Conservation (phyloP, 1,140 invertebrate genomes). For the Hypsibius dujardini region DNA sequence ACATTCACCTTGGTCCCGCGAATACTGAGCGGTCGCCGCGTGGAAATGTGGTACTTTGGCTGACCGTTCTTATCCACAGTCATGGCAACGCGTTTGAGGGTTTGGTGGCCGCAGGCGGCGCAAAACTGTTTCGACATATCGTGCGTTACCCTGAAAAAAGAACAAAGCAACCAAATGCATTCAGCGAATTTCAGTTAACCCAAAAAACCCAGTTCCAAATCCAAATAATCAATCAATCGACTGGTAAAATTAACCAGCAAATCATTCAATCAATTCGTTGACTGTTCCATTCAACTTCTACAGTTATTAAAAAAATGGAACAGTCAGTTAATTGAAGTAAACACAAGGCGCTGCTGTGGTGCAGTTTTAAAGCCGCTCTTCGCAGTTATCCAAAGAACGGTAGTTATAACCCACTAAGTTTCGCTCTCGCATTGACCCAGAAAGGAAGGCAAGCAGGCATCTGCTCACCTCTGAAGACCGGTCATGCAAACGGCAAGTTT, state of each 20-base stretch:
- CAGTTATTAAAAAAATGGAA: background rate
- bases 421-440: background rate
- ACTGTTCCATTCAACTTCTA: background rate
- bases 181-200: background rate
- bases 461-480: no score
- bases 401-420: constrained; percentile 14
- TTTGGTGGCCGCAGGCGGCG: constrained; percentile 74
- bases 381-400: constrained; percentile 11
- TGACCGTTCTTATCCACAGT: constrained; percentile 70
- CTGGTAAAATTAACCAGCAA: background rate
- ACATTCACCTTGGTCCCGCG: constrained; percentile 59
- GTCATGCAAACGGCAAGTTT: no score
- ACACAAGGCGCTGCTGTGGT: background rate
- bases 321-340: background rate
- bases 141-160: constrained; percentile 51
- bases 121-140: constrained; percentile 79
- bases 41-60: constrained; percentile 68
- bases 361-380: constrained; percentile 15
- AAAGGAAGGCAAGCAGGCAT: no score
- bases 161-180: no score
- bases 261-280: background rate
- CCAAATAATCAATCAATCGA: background rate
- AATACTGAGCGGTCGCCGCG: constrained; percentile 50
- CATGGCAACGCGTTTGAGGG: constrained; percentile 71
- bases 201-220: background rate